These are phyloP conservation scores for Lathamus discolor DNA, from an alignment of 2,113 vertebrate genomes.

Conservation along the genomic window DNA sequence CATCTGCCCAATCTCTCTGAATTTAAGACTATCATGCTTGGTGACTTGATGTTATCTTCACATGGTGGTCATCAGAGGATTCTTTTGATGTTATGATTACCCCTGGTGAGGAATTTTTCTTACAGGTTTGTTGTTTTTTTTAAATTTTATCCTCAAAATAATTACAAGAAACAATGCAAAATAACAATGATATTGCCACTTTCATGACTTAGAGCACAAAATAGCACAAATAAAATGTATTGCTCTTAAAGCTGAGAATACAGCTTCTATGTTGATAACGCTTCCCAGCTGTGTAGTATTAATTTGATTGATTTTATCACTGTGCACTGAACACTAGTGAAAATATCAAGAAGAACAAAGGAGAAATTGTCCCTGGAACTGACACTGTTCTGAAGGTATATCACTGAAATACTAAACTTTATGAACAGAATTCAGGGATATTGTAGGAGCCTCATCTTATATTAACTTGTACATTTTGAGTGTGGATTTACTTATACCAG, in stretches of 20 bases:
- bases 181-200: neutral
- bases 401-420: neutral
- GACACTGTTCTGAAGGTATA: neutral
- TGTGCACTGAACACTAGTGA: neutral
- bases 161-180: neutral
- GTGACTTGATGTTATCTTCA: neutral
- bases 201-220: neutral
- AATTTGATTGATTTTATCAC: neutral
- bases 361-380: neutral
- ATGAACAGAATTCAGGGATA: neutral
- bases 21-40: neutral
- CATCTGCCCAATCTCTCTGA: neutral
- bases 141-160: neutral
- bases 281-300: neutral
- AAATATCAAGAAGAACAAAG: neutral
- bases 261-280: neutral
- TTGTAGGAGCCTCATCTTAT: neutral
- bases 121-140: neutral
- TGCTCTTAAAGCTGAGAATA: neutral
- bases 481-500: neutral
- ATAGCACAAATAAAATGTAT: neutral
- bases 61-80: neutral
- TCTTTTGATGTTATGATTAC: neutral
- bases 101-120: neutral
- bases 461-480: neutral